Conservation (phyloP, 2,113 vertebrate genomes). For the Gnathochromis pfefferi region DNA sequence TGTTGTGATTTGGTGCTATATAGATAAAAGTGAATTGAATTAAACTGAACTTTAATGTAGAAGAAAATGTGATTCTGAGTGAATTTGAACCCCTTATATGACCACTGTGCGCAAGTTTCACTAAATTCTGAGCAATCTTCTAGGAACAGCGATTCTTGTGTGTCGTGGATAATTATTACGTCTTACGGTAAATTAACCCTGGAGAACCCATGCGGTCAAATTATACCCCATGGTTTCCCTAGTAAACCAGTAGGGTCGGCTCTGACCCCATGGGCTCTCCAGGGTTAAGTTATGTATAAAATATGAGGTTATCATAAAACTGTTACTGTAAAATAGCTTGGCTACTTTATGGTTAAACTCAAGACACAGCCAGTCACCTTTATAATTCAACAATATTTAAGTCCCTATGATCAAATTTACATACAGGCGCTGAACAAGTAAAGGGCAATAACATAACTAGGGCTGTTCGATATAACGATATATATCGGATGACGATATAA, state of each 20-base stretch:
- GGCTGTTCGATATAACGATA: not conserved
- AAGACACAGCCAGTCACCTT: not conserved
- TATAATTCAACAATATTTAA: not conserved
- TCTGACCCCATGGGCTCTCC: no score
- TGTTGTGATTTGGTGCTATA: not conserved
- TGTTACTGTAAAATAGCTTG: not conserved
- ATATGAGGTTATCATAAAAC: not conserved
- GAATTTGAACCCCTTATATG: not conserved
- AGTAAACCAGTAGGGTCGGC: no score
- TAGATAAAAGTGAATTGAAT: not conserved
- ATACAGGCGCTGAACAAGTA: not conserved
- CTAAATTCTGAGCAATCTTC: not conserved
- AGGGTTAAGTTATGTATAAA: not conserved
- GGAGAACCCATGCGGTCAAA: no score
- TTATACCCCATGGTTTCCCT: no score
- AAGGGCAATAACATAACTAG: not conserved
- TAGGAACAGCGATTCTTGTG: not conserved
- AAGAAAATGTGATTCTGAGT: not conserved
- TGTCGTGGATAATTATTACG: not conserved
- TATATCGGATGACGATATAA: fast-evolving
- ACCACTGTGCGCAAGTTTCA: fast-evolving
- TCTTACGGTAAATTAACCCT: not conserved
- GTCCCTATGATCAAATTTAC: not conserved
- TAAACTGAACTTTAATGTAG: not conserved
- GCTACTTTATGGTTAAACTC: not conserved